Evolutionary conservation across 1,140 invertebrate species (phyloP), one percentile per base, ranked within the genome.

Genomic region (Scaptomyza montana): DNA sequence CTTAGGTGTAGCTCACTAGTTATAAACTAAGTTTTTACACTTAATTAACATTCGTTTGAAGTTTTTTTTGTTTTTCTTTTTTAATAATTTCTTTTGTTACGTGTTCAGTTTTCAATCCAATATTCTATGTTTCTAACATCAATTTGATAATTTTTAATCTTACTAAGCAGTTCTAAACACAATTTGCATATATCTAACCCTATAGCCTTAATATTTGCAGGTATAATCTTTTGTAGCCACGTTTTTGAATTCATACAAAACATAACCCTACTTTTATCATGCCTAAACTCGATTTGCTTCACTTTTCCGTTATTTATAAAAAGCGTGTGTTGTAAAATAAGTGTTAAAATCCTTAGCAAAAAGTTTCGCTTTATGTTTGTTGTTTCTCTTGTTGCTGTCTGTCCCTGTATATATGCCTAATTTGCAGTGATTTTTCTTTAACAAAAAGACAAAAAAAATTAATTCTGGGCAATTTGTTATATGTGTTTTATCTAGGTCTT

Each of bases 281-380:
- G 7, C 16, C 21, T 54, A 47, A 66, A 25, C 30, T 45, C 13
- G 57, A 49, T 54, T 49, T 21, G 47, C 39, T 13, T 28, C 51
- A 41, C 3, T 63, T 57, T 47, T 54, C 4, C n/a, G 51, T 68
- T 21, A 28, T 55, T 67, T 19, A 56, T 69, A 49, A 75, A 77
- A 74, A 87, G 76, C 76, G 62, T 78, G 72, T 78, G 72, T 59
- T 77, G 59, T 77, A 84, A 87, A 79, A 84, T 60, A 55, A 89
- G 78, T 77, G 66, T 79, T 66, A 89, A 74, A 69, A 72, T 70
- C 70, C 55, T 71, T 89, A 89, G 84, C 84, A 89, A 89, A 36
- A 86, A 82, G 66, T 89, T 78, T 61, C 53, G 66, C 63, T 63
- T 2, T 46, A 46, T 73, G 8, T 36, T 55, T 53, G 25, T 46